These are phyloP conservation scores for Drosophila neocordata DNA, from an alignment of 1,140 invertebrate species.

Conservation along the genomic window DNA sequence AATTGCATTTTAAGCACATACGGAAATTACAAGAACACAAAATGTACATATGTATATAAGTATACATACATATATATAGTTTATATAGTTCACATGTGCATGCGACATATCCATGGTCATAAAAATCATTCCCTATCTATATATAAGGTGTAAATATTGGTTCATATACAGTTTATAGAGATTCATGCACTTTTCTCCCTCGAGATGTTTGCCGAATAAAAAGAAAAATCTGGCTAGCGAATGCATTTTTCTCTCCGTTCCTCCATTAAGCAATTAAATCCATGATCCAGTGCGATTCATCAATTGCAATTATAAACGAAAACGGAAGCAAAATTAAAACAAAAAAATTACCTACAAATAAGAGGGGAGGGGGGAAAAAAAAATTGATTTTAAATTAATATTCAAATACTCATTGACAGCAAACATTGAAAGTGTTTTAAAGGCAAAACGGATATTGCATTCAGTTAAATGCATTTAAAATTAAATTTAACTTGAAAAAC, in stretches of 20 bases:
- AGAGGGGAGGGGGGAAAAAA: not conserved
- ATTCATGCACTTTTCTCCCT: not conserved
- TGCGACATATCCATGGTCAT: slow-evolving; percentile 6
- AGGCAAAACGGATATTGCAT: slow-evolving; percentile 26
- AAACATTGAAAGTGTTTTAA: slow-evolving; percentile 68
- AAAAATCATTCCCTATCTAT: slow-evolving; percentile 38
- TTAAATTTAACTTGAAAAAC: not conserved
- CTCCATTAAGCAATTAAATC: slow-evolving; percentile 73
- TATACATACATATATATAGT: slow-evolving; percentile 1
- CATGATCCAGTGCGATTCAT: slow-evolving; percentile 52
- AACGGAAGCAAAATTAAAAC: slow-evolving; percentile 25
- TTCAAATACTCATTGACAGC: slow-evolving; percentile 50
- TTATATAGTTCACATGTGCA: not conserved
- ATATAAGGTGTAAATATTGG: slow-evolving; percentile 53
- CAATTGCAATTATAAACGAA: slow-evolving; percentile 63
- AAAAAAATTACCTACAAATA: slow-evolving; percentile 19
- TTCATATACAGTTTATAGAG: slow-evolving; percentile 11
- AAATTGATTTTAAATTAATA: slow-evolving; percentile 39
- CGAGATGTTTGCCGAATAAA: not conserved
- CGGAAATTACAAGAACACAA: slow-evolving; percentile 72
- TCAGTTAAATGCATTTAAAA: not conserved
- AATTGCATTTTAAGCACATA: slow-evolving; percentile 41
- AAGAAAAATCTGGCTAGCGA: slow-evolving; percentile 28
- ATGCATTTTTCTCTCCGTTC: slow-evolving; percentile 43
- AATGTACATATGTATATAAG: slow-evolving; percentile 44